phyloP scores from a whole-genome alignment of 2,113 vertebrate species.

The Anarhynchus alexandrinus region DNA sequence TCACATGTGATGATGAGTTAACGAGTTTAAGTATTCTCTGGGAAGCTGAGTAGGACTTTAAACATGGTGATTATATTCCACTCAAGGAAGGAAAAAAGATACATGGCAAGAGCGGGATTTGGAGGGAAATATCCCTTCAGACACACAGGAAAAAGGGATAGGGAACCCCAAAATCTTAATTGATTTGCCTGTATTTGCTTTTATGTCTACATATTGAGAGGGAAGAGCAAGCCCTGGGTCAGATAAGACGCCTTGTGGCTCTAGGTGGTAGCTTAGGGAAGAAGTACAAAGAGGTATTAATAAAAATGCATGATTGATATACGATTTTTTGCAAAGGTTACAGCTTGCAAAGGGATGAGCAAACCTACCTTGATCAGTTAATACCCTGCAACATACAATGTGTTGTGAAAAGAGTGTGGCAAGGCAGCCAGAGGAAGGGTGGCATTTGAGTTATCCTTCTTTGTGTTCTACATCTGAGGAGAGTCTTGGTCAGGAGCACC shows the following conservation, averaged over 20 bases:
- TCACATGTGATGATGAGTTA: not conserved
- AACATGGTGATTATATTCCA: not conserved
- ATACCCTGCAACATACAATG: rapidly evolving
- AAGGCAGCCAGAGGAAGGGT: not conserved
- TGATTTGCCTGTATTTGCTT: not conserved
- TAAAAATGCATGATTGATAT: not conserved
- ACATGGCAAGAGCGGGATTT: not conserved
- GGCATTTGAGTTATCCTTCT: not conserved
- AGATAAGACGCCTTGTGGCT: not conserved
- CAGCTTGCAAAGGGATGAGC: not conserved
- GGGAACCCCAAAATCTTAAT: not conserved
- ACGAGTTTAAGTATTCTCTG: not conserved
- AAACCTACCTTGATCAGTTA: not conserved
- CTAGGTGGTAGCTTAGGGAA: not conserved
- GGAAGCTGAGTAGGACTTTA: not conserved
- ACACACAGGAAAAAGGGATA: not conserved
- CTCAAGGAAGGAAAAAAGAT: not conserved
- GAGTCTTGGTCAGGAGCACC: not conserved
- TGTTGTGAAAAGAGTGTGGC: not conserved
- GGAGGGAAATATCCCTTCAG: not conserved
- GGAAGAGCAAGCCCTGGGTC: not conserved
- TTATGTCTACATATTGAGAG: not conserved
- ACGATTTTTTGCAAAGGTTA: not conserved
- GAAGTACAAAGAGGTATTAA: not conserved
- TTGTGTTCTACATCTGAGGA: not conserved